phyloP scores from a whole-genome alignment of 2,113 vertebrate species.

The Rhea americana region DNA sequence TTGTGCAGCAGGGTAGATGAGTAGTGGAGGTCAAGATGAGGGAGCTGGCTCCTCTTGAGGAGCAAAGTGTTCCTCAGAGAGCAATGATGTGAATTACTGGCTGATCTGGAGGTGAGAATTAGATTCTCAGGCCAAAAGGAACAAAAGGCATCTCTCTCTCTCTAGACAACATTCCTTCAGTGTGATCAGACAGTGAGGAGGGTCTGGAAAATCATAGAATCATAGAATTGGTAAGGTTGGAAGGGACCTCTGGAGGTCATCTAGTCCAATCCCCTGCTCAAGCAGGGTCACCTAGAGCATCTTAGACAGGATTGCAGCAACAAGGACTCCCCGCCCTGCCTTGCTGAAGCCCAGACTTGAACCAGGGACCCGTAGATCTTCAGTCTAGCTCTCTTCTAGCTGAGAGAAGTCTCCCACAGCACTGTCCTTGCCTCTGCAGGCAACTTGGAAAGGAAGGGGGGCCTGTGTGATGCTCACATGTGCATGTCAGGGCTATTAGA shows the following conservation, averaged over 20 bases:
- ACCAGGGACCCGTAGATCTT: too few species aligned
- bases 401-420: not conserved
- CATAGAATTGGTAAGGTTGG: too few species aligned
- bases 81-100: not conserved
- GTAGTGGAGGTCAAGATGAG: rapidly evolving
- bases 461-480: not conserved
- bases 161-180: not conserved
- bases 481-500: rapidly evolving
- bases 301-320: too few species aligned
- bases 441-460: not conserved
- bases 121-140: not conserved
- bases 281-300: too few species aligned
- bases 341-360: too few species aligned
- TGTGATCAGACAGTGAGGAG: not conserved
- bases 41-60: not conserved
- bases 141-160: not conserved
- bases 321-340: too few species aligned
- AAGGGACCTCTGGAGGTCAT: too few species aligned
- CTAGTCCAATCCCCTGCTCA: too few species aligned
- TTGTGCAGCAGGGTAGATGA: not conserved
- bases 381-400: too few species aligned
- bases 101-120: not conserved
- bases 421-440: not conserved
- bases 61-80: rapidly evolving
- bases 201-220: not conserved